phyloP scores from a whole-genome alignment of 2,888 invertebrate species.

The Campopleginae sp. region DNA sequence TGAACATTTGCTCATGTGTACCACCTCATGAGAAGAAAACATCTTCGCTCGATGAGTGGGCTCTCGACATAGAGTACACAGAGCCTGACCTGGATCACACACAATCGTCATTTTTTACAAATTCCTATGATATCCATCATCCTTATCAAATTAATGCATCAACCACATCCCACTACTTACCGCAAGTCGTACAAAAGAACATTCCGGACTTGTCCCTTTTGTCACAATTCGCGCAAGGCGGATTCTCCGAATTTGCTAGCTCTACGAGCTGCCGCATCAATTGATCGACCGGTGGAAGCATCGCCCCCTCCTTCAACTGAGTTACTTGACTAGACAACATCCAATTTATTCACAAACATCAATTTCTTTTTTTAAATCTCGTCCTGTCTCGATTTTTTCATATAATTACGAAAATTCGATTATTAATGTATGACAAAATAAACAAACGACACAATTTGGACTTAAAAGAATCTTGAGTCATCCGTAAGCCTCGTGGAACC shows the following conservation, averaged over 20 bases:
- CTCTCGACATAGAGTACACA: constrained; percentile 89
- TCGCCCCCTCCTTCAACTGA: constrained; percentile 87
- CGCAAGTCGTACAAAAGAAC: constrained; percentile 92
- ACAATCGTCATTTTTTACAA: constrained; percentile 42
- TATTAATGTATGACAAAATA: background rate
- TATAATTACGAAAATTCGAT: background rate
- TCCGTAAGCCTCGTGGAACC: background rate
- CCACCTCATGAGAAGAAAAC: constrained; percentile 90
- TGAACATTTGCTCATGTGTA: constrained; percentile 89
- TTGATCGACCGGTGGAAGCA: constrained; percentile 88
- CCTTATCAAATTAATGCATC: background rate
- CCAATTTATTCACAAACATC: background rate
- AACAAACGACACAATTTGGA: background rate
- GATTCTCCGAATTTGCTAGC: constrained; percentile 89
- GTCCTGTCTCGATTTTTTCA: background rate
- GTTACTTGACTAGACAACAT: constrained; percentile 85
- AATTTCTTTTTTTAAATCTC: background rate
- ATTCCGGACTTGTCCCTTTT: constrained; percentile 89
- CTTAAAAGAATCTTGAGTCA: background rate
- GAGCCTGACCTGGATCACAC: constrained; percentile 87
- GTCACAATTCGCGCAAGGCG: constrained; percentile 92
- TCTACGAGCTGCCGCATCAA: constrained; percentile 90
- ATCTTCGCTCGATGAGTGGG: constrained; percentile 91
- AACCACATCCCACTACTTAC: constrained; percentile 79
- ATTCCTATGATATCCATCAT: background rate